These are phyloP conservation scores for Arothron firmamentum DNA, from an alignment of 2,113 vertebrate species.

Conservation along the genomic window DNA sequence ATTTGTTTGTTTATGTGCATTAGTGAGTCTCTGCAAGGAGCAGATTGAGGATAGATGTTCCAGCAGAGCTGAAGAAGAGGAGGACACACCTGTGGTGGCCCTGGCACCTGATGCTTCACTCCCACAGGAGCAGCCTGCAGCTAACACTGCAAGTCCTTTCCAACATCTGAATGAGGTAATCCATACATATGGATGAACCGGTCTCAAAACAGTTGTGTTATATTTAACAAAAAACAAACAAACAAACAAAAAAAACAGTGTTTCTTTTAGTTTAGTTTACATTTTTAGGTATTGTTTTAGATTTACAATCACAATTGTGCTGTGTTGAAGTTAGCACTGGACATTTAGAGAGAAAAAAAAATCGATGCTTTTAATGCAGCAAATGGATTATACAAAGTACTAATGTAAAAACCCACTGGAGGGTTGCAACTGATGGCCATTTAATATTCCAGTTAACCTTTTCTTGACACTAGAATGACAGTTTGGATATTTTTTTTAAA, in stretches of 20 bases:
- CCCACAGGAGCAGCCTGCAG: conserved; percentile 58
- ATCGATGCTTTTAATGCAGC: no score
- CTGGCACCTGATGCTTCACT: conserved; percentile 63
- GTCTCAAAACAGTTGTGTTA: background rate
- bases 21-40: conserved; percentile 70
- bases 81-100: conserved; percentile 41
- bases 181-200: background rate
- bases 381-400: no score
- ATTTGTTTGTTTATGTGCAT: conserved; percentile 24
- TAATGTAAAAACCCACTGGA: no score
- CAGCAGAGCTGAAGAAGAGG: conserved; percentile 14
- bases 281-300: no score
- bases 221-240: background rate
- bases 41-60: conserved; percentile 28
- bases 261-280: no score
- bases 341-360: no score
- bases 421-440: no score
- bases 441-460: conserved; percentile 20
- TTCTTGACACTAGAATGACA: background rate
- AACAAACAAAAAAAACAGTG: no score
- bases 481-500: background rate
- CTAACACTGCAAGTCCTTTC: conserved; percentile 62
- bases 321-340: no score
- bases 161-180: conserved; percentile 84
- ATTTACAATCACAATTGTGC: no score